A percentile compares a stretch with the other conserved stretches of the same genome.
phyloP scores from a whole-genome alignment of 2,797 vertebrate genomes.

The Danio albolineatus region DNA sequence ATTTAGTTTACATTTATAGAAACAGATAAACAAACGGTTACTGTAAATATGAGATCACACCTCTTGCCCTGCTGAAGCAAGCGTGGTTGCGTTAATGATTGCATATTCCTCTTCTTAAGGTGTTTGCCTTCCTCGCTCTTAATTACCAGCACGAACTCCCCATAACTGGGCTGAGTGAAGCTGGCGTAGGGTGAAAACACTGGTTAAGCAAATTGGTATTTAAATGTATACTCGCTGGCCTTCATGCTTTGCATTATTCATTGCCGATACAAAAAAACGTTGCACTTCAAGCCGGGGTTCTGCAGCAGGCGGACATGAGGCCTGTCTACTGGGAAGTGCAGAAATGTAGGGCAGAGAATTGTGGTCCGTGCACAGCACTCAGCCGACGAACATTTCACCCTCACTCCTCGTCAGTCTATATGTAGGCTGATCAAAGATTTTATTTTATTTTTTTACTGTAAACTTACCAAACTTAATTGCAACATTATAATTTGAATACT shows the following conservation, averaged over 20 bases:
- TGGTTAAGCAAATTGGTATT: conserved; percentile 88
- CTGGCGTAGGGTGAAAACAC: conserved; percentile 80
- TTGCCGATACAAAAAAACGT: conserved; percentile 77
- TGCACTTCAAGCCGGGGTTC: conserved; percentile 65
- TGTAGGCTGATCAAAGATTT: background rate
- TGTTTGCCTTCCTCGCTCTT: conserved; percentile 57
- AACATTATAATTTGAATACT: background rate
- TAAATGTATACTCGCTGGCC: conserved; percentile 83
- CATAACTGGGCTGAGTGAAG: conserved; percentile 66
- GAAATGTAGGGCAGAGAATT: conserved; percentile 75
- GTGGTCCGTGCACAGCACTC: conserved; percentile 10
- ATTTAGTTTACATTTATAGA: background rate
- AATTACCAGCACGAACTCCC: conserved; percentile 67
- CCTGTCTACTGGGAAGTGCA: conserved; percentile 69
- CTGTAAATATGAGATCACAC: background rate
- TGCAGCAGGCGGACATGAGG: conserved; percentile 57
- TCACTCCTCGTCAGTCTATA: background rate
- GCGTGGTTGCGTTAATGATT: conserved; percentile 6
- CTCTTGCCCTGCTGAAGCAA: background rate
- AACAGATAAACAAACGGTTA: background rate
- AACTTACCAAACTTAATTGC: background rate
- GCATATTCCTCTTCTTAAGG: conserved; percentile 3
- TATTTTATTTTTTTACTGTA: no score
- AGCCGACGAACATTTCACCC: background rate
- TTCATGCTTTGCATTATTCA: conserved; percentile 80